Conservation (phyloP, 1,140 invertebrate species). For the Apis laboriosa region DNA sequence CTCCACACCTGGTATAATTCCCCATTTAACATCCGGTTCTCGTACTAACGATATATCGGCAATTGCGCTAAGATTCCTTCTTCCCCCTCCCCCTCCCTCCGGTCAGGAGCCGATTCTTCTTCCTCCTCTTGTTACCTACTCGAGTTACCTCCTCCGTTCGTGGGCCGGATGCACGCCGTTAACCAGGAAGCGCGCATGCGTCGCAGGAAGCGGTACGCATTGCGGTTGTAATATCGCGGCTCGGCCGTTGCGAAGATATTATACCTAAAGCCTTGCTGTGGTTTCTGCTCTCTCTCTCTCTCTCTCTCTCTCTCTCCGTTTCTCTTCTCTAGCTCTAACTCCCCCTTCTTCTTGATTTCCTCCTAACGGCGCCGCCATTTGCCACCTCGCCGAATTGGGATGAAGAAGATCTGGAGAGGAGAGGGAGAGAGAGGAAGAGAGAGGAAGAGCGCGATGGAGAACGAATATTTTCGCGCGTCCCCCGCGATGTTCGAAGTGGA, state of each 20-base stretch:
- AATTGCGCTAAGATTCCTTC: conserved; percentile 60
- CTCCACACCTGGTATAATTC: conserved; percentile 41
- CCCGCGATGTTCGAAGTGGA: too few species aligned
- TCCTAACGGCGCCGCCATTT: conserved; percentile 12
- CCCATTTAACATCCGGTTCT: conserved; percentile 67
- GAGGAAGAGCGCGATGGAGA: too few species aligned
- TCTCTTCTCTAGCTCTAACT: not conserved
- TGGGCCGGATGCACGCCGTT: conserved; percentile 63
- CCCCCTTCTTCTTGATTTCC: too few species aligned
- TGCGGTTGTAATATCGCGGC: conserved; percentile 73
- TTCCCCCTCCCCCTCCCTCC: not conserved
- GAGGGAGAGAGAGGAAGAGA: not conserved
- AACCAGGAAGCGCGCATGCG: conserved; percentile 37
- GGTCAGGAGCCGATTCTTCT: not conserved
- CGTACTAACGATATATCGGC: conserved; percentile 74
- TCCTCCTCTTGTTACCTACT: not conserved
- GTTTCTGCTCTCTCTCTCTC: conserved; percentile 3
- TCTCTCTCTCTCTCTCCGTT: not conserved
- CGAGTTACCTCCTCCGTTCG: not conserved
- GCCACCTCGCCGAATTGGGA: not conserved
- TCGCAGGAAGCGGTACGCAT: conserved; percentile 58
- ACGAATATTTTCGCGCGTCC: too few species aligned
- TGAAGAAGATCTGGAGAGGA: not conserved
- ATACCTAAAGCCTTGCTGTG: conserved; percentile 62
- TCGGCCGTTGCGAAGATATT: conserved; percentile 65